Conservation (phyloP, 2,888 invertebrate genomes). For the Macrosiphum euphorbiae region DNA sequence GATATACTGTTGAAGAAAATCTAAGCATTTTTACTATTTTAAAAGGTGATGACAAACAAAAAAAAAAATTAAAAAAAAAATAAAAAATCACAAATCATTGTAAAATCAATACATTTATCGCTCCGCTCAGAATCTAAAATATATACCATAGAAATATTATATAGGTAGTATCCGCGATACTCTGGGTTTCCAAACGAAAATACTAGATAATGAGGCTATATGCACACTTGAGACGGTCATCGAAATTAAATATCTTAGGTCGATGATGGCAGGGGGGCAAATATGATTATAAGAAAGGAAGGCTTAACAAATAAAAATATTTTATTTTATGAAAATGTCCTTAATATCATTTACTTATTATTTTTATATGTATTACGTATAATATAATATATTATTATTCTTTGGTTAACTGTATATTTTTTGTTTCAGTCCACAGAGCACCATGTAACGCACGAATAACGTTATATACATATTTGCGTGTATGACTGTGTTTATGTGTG, state of each 20-base stretch:
- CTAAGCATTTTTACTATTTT: too few relatives aligned
- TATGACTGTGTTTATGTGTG: background rate
- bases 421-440: slow-evolving; percentile 63
- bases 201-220: background rate
- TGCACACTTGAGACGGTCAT: background rate
- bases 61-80: background rate
- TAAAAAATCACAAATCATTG: too few relatives aligned
- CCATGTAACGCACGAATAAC: slow-evolving; percentile 60
- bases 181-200: background rate
- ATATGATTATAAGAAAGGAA: background rate
- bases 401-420: slow-evolving; percentile 57
- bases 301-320: background rate
- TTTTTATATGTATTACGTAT: background rate
- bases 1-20: too few relatives aligned
- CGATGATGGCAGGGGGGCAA: background rate
- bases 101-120: too few relatives aligned
- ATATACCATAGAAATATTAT: background rate
- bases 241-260: background rate
- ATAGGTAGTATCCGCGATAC: background rate
- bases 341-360: background rate
- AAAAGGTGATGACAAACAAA: background rate
- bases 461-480: background rate
- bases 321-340: background rate
- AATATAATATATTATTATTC: slow-evolving; percentile 20
- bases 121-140: background rate